These are phyloP conservation scores for Himalopsyche kuldschensis DNA, from an alignment of 2,888 invertebrate genomes.

Conservation along the genomic window DNA sequence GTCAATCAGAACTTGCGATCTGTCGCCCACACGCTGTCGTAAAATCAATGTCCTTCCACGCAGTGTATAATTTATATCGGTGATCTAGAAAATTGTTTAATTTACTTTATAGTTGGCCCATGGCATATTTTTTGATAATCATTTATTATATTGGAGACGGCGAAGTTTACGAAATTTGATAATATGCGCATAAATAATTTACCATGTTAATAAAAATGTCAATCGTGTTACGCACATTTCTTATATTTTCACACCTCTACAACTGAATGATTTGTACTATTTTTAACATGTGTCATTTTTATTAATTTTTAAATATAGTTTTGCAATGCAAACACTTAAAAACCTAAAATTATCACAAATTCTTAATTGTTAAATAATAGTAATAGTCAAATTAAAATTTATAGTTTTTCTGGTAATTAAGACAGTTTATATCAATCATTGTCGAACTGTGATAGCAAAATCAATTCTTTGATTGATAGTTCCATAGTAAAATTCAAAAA, in stretches of 20 bases:
- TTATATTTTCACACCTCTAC: background rate
- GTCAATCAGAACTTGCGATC: too few species aligned
- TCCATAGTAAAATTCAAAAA: background rate
- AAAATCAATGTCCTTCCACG: background rate
- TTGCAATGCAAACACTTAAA: too few species aligned
- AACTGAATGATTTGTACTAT: background rate
- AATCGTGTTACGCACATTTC: background rate
- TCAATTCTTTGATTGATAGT: background rate
- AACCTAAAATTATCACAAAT: too few species aligned
- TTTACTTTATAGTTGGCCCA: background rate
- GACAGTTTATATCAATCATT: background rate
- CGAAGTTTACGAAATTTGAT: background rate
- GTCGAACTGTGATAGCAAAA: background rate
- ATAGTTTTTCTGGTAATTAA: background rate
- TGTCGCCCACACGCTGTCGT: background rate
- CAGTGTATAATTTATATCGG: background rate
- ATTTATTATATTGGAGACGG: background rate
- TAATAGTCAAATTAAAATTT: too few species aligned
- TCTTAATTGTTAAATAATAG: too few species aligned
- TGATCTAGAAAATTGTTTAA: background rate
- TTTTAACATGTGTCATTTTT: background rate
- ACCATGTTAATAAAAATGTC: background rate
- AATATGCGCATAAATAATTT: background rate
- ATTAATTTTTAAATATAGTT: background rate
- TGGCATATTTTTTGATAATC: too few species aligned